Percentiles rank a stretch among this genome's conserved stretches.
Conservation (phyloP, 2,888 invertebrate species). For the Scaptomyza polygonia region DNA sequence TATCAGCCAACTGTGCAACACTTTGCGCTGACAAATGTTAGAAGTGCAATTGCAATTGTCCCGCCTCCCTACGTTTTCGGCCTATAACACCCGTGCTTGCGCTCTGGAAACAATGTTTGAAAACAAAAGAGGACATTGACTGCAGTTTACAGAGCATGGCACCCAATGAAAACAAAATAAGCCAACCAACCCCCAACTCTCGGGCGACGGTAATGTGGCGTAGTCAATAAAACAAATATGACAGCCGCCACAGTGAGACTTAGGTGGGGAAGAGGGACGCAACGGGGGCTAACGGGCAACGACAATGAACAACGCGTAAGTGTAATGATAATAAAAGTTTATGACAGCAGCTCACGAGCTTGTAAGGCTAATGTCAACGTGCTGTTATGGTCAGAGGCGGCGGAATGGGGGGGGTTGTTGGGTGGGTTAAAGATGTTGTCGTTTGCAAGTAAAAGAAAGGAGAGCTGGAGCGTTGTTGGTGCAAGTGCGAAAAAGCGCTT, state of each 20-base stretch:
- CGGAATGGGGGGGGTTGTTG: not conserved
- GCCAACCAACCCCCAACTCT: not conserved
- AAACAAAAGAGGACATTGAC: conserved; percentile 75
- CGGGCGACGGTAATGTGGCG: conserved; percentile 32
- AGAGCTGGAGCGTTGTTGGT: no score
- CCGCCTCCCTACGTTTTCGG: not conserved
- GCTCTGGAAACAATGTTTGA: conserved; percentile 33
- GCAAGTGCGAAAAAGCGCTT: conserved; percentile 73
- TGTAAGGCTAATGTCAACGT: conserved; percentile 76
- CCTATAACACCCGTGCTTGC: not conserved
- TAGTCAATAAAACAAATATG: conserved; percentile 76
- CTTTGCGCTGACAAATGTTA: conserved; percentile 70
- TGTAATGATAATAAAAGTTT: conserved; percentile 77
- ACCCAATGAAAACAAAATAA: conserved; percentile 20
- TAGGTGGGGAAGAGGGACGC: not conserved
- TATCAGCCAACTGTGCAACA: conserved; percentile 61
- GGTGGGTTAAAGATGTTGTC: conserved; percentile 3
- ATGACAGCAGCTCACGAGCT: conserved; percentile 75
- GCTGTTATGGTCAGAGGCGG: conserved; percentile 45
- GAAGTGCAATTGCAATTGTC: conserved; percentile 51
- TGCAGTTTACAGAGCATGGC: conserved; percentile 62
- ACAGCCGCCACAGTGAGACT: conserved; percentile 38
- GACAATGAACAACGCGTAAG: conserved; percentile 51
- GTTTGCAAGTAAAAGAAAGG: conserved; percentile 9
- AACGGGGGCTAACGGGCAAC: not conserved